Evolutionary conservation across 1,140 invertebrate species (phyloP), one percentile per base, ranked within the genome.

Genomic region (Camponotus pennsylvanicus): DNA sequence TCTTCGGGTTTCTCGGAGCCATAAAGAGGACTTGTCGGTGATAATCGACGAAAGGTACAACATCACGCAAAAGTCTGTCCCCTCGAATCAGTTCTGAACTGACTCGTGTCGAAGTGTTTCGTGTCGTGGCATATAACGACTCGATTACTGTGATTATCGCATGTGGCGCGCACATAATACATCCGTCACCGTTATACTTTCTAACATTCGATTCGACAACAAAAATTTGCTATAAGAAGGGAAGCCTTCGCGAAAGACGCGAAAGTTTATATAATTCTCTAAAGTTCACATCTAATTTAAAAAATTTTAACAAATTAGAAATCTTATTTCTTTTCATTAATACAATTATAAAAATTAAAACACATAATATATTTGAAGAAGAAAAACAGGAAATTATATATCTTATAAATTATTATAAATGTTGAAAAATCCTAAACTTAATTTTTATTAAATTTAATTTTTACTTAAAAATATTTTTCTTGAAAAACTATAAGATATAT

Each of bases 81-180:
- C 27, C 3, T 4, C 67, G 11, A 82, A 82, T 69, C 63, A 55
- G 55, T 82, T 82, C 52, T 45, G 15, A 70, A 80, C n/a, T 80
- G 52, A 45, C 49, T 80, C 40, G 52, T 66, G 11, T 1, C 37
- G 61, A 52, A 52, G 49, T 64, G 7, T 80, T 80, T 70, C 37
- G 49, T 80, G 66, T 13, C 15, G 9, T 70, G 18, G 13, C 49
- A 49, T 11, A 59, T 42, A 61, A 82, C 66, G 27, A 71, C 11
- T 59, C 21, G 67, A 71, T 82, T 82, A 82, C 27, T 82, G 18
- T 71, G 52, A 82, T 82, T 82, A 82, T 57, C 52, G n/a, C 49
- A 11, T 57, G 63, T 69, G 13, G 45, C 64, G 37, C 34, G 21
- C 52, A 80, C 49, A 37, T 80, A 70, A 80, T 40, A 9, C 49